Conservation (phyloP, 2,888 invertebrate species). For the Alitta virens region DNA sequence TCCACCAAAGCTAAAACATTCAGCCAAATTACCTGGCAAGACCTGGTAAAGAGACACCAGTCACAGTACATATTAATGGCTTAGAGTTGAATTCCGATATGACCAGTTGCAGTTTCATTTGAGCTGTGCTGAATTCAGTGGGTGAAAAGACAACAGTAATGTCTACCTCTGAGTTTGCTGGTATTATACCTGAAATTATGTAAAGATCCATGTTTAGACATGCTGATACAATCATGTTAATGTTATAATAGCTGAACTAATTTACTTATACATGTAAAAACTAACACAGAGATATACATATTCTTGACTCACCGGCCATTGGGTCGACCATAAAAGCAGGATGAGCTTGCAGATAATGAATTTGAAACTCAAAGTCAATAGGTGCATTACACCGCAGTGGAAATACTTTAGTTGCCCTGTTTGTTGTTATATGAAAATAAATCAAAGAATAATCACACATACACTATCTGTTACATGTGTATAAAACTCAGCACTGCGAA, state of each 20-base stretch:
- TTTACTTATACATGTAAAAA: no score
- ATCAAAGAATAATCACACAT: no score
- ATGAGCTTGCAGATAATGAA: conserved; percentile 48
- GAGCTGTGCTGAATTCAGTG: conserved; percentile 51
- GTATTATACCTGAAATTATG: conserved; percentile 46
- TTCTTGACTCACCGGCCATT: conserved; percentile 43
- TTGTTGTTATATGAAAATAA: no score
- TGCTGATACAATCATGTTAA: no score
- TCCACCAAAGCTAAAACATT: no score
- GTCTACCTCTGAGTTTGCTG: conserved; percentile 48
- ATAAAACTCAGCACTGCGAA: no score
- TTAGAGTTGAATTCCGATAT: conserved; percentile 55
- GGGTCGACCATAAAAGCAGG: conserved; percentile 51
- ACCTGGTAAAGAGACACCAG: conserved; percentile 51
- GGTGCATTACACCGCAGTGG: conserved; percentile 51
- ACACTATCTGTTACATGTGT: no score
- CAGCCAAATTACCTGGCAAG: conserved; percentile 45
- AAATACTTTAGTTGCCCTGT: conserved; percentile 28
- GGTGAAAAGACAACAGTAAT: conserved; percentile 53
- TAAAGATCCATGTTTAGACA: no score
- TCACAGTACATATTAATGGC: conserved; percentile 50
- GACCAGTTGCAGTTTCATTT: conserved; percentile 49
- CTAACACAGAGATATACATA: no score
- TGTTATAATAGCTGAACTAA: no score
- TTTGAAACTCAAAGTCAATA: conserved; percentile 55